Evolutionary conservation across 2,113 vertebrate genomes (phyloP), one percentile per base, ranked within the genome.

Genomic region (Phyllopteryx taeniolatus): DNA sequence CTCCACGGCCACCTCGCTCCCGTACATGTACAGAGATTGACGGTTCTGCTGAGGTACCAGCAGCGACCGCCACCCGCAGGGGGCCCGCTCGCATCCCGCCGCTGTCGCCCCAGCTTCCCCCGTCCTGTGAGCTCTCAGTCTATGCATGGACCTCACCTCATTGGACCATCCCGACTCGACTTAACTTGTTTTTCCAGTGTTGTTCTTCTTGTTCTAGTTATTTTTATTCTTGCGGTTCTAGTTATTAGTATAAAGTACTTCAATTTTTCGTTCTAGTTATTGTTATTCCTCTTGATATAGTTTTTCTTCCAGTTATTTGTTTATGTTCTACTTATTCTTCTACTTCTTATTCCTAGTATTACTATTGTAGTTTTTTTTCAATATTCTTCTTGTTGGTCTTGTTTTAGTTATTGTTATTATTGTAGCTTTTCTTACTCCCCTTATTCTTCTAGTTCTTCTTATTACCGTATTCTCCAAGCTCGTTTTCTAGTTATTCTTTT

Each of bases 1-100:
- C 86, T 93, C 90, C 86, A 94, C 89, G 12, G 93, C 93, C 69
- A 92, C 85, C 85, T 92, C 92, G 53, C 91, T 94, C 77, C 93
- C 92, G 49, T 92, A 94, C 62, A 93, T 85, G 49, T 91, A 91
- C 68, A 94, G 85, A 2, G 93, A 93, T 79, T 93, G 91, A 4
- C 88, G 70, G 88, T 92, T 93, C 27, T 92, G 74, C 86, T 93
- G 92, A 6, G 93, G 93, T 14, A 93, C 85, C 3, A 93, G 87
- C 62, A 93, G 79, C 20, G 83, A 81, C 77, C 86, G 89, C 91
- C 92, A 93, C 17, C 88, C 90, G 79, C 83, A 91, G 77, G 86
- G 87, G 72, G 81, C 74, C 15, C 60, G 70, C 11, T 80, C 84
- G 79, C 77, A 85, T 69, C 84, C 79, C 39, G 5, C 77, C 0